Evolutionary conservation across 2,888 invertebrate genomes (phyloP).

Genomic region (Amphipoea oculea): DNA sequence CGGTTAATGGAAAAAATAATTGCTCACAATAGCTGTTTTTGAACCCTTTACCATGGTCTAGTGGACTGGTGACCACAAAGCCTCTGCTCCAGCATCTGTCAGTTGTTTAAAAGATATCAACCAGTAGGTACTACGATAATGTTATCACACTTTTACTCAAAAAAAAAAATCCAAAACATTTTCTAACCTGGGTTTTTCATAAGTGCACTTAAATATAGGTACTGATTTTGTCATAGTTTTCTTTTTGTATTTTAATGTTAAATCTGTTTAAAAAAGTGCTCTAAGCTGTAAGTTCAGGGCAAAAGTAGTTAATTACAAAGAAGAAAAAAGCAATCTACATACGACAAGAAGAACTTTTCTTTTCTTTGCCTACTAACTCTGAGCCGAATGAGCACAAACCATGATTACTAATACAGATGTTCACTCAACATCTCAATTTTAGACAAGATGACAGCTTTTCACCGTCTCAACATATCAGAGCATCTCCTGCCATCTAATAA

Average conservation of each 20-base stretch:
- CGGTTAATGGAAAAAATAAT: conserved; percentile 9
- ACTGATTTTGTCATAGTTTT: not conserved
- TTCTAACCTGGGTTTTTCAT: not conserved
- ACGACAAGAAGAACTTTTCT: not conserved
- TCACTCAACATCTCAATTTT: conserved; percentile 50
- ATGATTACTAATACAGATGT: conserved; percentile 48
- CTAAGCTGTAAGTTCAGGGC: not conserved
- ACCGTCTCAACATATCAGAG: conserved; percentile 53
- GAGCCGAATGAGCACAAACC: conserved; percentile 16
- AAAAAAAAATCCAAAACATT: too few relatives aligned
- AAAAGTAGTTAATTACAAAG: not conserved
- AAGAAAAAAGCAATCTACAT: not conserved
- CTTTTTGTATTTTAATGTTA: not conserved
- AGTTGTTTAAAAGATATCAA: not conserved
- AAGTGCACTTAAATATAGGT: not conserved
- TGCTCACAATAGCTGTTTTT: not conserved
- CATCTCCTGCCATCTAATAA: conserved; percentile 76
- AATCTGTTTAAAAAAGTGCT: not conserved
- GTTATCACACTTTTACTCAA: not conserved
- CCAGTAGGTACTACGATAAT: not conserved
- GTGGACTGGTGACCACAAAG: conserved; percentile 9
- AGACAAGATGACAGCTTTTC: conserved; percentile 59
- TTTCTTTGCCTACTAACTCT: not conserved
- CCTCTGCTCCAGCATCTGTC: not conserved
- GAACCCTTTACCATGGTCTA: conserved; percentile 40